phyloP scores from a whole-genome alignment of 2,888 invertebrate genomes.

The Pterostichus niger region DNA sequence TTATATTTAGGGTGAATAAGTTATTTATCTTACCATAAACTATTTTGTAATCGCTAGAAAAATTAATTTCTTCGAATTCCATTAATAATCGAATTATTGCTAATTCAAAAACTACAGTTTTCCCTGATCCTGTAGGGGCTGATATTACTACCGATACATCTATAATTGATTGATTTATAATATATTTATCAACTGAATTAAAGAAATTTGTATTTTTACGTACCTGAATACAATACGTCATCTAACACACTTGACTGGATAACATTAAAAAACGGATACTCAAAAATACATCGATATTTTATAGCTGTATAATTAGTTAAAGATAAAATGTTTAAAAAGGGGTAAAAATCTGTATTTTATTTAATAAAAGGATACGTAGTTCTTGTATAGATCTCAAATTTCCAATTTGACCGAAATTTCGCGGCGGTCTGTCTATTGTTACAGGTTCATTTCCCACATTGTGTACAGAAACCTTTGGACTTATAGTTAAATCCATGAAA shows the following conservation, averaged over 20 bases:
- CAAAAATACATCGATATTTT: conserved; percentile 80
- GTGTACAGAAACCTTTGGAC: background rate
- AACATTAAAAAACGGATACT: conserved; percentile 84
- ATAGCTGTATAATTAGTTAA: conserved; percentile 76
- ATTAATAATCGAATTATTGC: conserved; percentile 85
- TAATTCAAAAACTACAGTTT: conserved; percentile 90
- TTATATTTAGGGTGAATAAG: too few relatives aligned
- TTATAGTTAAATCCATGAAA: conserved; percentile 54
- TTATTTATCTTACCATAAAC: conserved; percentile 82
- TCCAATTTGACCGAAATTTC: conserved; percentile 66
- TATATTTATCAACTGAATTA: conserved; percentile 32
- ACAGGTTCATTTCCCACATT: conserved; percentile 5
- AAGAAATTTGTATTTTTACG: conserved; percentile 52
- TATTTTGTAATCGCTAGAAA: conserved; percentile 81
- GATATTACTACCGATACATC: conserved; percentile 87
- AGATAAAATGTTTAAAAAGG: conserved; percentile 62
- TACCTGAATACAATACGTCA: conserved; percentile 83
- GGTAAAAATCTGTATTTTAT: background rate
- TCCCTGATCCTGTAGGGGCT: conserved; percentile 91
- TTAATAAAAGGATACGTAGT: conserved; percentile 72
- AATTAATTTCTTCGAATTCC: conserved; percentile 77
- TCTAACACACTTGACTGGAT: conserved; percentile 87
- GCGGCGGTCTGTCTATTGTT: conserved; percentile 59
- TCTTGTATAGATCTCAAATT: conserved; percentile 71
- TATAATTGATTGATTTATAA: conserved; percentile 70